These are phyloP conservation scores for Corythornis vintsioides DNA, from an alignment of 2,113 vertebrate species.

Conservation along the genomic window DNA sequence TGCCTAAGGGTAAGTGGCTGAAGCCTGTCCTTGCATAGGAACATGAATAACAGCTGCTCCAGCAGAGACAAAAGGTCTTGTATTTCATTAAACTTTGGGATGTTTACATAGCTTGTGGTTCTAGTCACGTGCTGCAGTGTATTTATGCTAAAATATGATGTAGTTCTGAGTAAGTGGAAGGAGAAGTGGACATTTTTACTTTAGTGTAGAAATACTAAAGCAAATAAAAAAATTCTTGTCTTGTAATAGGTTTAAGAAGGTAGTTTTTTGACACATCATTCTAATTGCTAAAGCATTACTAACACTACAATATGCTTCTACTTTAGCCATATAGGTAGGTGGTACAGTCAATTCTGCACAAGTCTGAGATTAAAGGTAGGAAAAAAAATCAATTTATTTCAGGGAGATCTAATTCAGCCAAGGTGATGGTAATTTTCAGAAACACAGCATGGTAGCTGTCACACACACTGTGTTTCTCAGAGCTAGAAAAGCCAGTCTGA, in stretches of 20 bases:
- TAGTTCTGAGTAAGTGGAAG: neutral
- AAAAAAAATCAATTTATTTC: neutral
- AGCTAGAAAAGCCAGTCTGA: neutral
- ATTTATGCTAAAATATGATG: neutral
- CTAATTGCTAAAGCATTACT: neutral
- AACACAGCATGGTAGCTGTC: neutral
- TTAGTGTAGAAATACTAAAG: neutral
- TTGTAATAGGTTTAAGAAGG: neutral
- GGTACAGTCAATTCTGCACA: neutral
- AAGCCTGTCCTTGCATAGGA: neutral
- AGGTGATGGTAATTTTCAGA: neutral
- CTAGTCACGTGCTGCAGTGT: neutral
- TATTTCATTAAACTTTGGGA: neutral
- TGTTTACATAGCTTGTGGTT: neutral
- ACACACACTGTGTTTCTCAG: neutral
- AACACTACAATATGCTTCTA: neutral
- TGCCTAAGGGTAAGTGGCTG: neutral
- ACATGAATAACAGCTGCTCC: neutral
- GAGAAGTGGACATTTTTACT: neutral
- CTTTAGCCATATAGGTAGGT: neutral
- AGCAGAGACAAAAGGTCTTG: neutral
- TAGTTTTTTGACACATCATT: neutral
- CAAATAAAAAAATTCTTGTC: neutral
- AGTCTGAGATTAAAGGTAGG: neutral
- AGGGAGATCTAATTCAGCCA: neutral